A percentile compares a stretch with the other conserved stretches of the same genome.
phyloP scores from a whole-genome alignment of 2,797 vertebrate species.

The Eulemur coronatus region DNA sequence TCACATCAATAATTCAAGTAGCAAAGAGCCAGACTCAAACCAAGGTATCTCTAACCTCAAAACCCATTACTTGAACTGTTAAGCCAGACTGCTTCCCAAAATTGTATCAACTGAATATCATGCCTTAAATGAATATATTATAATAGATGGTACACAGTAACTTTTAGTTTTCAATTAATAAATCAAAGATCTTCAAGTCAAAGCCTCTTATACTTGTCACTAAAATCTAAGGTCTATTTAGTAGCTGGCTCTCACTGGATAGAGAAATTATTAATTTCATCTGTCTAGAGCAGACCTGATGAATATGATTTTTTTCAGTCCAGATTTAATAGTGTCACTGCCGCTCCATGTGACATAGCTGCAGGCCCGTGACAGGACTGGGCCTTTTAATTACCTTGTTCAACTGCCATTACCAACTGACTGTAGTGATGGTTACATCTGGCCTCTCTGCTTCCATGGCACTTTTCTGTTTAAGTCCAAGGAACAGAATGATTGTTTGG shows the following conservation, averaged over 20 bases:
- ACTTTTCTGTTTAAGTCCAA: background rate
- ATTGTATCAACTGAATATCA: background rate
- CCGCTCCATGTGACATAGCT: background rate
- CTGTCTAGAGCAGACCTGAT: background rate
- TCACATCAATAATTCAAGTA: background rate
- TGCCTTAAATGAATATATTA: background rate
- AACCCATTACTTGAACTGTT: background rate
- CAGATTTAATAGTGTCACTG: background rate
- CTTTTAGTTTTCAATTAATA: conserved; percentile 58
- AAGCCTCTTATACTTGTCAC: background rate
- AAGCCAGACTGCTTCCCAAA: background rate
- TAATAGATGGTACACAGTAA: background rate
- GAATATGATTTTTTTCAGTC: background rate
- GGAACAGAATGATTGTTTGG: background rate
- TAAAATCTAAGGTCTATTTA: conserved; percentile 13
- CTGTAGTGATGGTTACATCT: background rate
- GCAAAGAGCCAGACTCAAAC: background rate
- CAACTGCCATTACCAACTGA: background rate
- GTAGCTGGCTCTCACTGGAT: background rate
- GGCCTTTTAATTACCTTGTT: conserved; percentile 18
- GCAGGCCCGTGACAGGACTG: background rate
- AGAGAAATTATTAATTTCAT: conserved; percentile 32
- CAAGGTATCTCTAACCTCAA: background rate
- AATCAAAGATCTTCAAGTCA: conserved; percentile 43
- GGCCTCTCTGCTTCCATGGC: background rate